Base-by-base conservation (phyloP, 1,140 invertebrate genomes). In the Drosophila tani region DNA sequence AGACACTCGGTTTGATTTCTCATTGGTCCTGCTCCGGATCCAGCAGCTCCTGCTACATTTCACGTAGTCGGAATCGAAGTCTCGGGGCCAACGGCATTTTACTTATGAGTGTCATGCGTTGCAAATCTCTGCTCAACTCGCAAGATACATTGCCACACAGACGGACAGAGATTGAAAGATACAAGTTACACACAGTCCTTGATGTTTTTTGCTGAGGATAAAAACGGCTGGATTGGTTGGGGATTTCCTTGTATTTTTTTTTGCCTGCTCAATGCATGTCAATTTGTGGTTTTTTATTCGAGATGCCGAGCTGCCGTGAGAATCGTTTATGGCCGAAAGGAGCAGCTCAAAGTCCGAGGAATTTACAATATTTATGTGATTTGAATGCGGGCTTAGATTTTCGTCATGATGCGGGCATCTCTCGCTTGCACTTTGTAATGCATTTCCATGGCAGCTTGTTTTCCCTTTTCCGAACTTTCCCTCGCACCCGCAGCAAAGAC, bases 81-180 rank as follows among this genome's bases (percentile, higher is more conserved):
- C 19, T 40, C 14, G 14, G 35, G 49, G 62, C 81, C 60, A 62
- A 35, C 45, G 81, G 81, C 77, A 78, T 88, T 87, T 88, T 84
- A 84, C 84, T 88, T 88, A 88, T 88, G 84, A 88, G 68, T 84
- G 84, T 82, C 84, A 88, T 86, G 82, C 75, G 79, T 86, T 47
- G 63, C 70, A 87, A 81, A 87, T 87, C 85, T 88, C 67, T 71
- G 81, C 84, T 63, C 71, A 68, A 62, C 60, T 76, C 46, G 58
- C 47, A 73, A 79, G 76, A 79, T 79, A 79, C 76, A 79, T 79
- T 70, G 76, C 58, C 41, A 50, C 46, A 70, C 60, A 32, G 38
- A 32, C 64, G 43, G 49, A 53, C 46, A 73, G 43, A 38, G 70
- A 73, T 59, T 59, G 53, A 73, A 59, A 59, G 69, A 73, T 73